These are phyloP conservation scores for Eulimnadia texana DNA, from an alignment of 1,140 invertebrate genomes.

Conservation along the genomic window DNA sequence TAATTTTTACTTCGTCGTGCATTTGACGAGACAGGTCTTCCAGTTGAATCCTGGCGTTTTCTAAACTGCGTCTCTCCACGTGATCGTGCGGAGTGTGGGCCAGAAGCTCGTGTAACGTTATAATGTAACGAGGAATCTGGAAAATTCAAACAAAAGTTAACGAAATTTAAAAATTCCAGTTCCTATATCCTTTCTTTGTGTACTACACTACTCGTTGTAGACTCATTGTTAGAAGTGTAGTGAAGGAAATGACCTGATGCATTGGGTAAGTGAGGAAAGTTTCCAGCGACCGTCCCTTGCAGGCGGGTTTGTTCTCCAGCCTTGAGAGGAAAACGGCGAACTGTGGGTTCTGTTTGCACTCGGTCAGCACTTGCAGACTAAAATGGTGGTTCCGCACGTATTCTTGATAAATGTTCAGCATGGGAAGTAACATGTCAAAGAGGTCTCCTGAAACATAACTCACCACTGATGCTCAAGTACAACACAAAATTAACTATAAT, in stretches of 20 bases:
- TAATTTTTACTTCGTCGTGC: conserved; percentile 73
- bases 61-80: conserved; percentile 77
- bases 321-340: conserved; percentile 67
- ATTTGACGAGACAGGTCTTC: conserved; percentile 73
- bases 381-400: conserved; percentile 89
- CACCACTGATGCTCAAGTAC: not conserved
- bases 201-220: conserved; percentile 13
- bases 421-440: conserved; percentile 85
- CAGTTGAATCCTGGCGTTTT: conserved; percentile 72
- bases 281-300: conserved; percentile 70
- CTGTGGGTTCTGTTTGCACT: conserved; percentile 71
- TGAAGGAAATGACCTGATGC: conserved; percentile 57
- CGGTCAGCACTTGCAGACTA: conserved; percentile 78
- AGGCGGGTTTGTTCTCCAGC: conserved; percentile 71
- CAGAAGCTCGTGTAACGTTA: conserved; percentile 76
- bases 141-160: conserved; percentile 14
- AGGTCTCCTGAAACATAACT: conserved; percentile 53
- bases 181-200: no score
- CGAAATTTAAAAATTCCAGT: no score
- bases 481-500: no score
- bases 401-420: conserved; percentile 88
- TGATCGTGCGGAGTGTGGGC: conserved; percentile 88
- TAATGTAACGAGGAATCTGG: conserved; percentile 81
- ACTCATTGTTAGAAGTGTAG: not conserved
- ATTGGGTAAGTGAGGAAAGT: conserved; percentile 88